Conservation (phyloP, 1,140 invertebrate species). For the Microplitis demolitor region DNA sequence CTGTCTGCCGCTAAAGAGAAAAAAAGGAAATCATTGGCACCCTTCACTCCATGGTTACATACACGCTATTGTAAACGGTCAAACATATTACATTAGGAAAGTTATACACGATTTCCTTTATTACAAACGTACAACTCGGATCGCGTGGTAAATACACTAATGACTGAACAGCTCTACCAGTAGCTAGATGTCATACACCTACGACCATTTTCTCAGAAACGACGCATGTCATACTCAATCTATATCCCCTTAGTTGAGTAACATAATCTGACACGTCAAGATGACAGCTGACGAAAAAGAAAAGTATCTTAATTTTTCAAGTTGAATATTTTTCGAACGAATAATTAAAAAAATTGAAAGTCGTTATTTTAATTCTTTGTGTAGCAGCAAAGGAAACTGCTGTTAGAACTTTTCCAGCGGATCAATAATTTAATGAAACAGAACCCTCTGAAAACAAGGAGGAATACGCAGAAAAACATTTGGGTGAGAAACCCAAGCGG, state of each 20-base stretch:
- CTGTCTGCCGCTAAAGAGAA: conserved; percentile 24
- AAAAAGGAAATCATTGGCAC: conserved; percentile 8
- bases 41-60: background rate
- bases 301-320: no score
- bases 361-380: background rate
- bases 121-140: background rate
- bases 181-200: background rate
- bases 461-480: conserved; percentile 3
- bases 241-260: background rate
- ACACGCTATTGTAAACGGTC: conserved; percentile 6
- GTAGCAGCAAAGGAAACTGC: background rate
- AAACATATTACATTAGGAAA: conserved; percentile 24
- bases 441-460: background rate
- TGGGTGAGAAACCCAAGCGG: background rate
- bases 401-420: background rate
- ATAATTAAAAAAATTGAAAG: background rate
- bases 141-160: conserved; percentile 21
- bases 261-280: background rate
- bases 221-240: background rate
- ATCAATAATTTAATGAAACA: conserved; percentile 19
- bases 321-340: background rate
- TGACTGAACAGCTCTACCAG: background rate
- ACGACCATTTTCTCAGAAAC: background rate
- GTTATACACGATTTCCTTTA: conserved; percentile 3
- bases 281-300: no score